Conservation (phyloP, 2,888 invertebrate genomes). For the Cyclophora albipunctata region DNA sequence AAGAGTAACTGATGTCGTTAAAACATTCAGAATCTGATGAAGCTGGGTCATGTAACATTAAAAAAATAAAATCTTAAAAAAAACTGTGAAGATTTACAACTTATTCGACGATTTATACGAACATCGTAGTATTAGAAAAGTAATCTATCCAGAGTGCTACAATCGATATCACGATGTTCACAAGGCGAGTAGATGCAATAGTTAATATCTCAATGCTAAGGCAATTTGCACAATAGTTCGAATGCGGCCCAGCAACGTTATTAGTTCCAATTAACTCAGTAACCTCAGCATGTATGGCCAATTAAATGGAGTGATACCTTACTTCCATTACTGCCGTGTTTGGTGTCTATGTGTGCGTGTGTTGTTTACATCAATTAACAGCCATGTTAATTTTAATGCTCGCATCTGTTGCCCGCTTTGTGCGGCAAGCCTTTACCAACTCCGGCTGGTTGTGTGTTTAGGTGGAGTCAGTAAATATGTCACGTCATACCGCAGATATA, state of each 20-base stretch:
- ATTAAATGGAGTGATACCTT: constrained; percentile 73
- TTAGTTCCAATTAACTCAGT: constrained; percentile 70
- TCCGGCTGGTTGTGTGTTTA: constrained; percentile 14
- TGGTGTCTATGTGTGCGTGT: constrained; percentile 22
- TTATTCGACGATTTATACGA: too few relatives aligned
- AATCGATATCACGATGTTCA: too few relatives aligned
- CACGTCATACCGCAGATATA: not conserved
- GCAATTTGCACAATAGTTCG: constrained; percentile 43
- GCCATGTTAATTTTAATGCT: constrained; percentile 61
- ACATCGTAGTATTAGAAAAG: too few relatives aligned
- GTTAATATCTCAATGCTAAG: constrained; percentile 33
- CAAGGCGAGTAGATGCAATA: constrained; percentile 8
- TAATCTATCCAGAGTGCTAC: too few relatives aligned
- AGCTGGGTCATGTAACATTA: too few relatives aligned
- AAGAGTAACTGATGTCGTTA: too few relatives aligned
- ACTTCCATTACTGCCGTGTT: constrained; percentile 62
- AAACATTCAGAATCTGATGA: too few relatives aligned
- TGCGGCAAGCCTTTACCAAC: constrained; percentile 33
- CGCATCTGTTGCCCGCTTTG: constrained; percentile 42
- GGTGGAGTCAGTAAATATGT: constrained; percentile 1
- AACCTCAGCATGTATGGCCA: constrained; percentile 71
- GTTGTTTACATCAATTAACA: constrained; percentile 72
- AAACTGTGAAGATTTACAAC: too few relatives aligned
- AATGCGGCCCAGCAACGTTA: constrained; percentile 55
- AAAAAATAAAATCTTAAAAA: too few relatives aligned